These are phyloP conservation scores for Ceratoteleas bidentatus DNA, from an alignment of 1,140 invertebrate species.

Conservation along the genomic window DNA sequence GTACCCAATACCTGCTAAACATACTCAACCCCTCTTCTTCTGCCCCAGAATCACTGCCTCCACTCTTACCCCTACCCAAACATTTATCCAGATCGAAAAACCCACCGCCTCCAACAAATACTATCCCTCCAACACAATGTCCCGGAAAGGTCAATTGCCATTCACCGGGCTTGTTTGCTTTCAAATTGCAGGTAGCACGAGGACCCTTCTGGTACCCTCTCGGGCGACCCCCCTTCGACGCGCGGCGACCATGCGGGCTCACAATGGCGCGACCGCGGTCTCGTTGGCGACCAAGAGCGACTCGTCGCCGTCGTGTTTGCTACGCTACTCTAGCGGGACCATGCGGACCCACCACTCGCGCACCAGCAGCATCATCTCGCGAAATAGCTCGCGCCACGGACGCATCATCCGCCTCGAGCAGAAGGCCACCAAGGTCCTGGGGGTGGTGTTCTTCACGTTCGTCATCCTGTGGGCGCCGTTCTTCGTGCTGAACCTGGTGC, in stretches of 20 bases:
- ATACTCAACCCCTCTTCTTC: too few species aligned
- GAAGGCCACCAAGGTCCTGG: conserved; percentile 96
- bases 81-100: too few species aligned
- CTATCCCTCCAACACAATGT: too few species aligned
- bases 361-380: conserved; percentile 89
- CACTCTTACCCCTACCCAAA: too few species aligned
- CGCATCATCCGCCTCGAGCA: conserved; percentile 92
- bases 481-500: conserved; percentile 93
- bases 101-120: too few species aligned
- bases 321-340: conserved; percentile 75
- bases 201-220: conserved; percentile 75
- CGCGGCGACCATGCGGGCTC: conserved; percentile 82
- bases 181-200: conserved; percentile 73
- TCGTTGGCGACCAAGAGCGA: conserved; percentile 68
- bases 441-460: conserved; percentile 96
- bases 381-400: conserved; percentile 90
- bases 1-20: too few species aligned
- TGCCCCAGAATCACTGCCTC: too few species aligned
- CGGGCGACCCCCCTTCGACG: conserved; percentile 81
- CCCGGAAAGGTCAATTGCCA: too few species aligned
- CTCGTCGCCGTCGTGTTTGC: conserved; percentile 79
- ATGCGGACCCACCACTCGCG: conserved; percentile 85
- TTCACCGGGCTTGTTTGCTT: neutral
- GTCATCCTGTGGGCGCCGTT: conserved; percentile 97
- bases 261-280: conserved; percentile 77